Evolutionary conservation across 2,888 invertebrate genomes (phyloP), one percentile per base, ranked within the genome.

Genomic region (Dascillus cervinus): DNA sequence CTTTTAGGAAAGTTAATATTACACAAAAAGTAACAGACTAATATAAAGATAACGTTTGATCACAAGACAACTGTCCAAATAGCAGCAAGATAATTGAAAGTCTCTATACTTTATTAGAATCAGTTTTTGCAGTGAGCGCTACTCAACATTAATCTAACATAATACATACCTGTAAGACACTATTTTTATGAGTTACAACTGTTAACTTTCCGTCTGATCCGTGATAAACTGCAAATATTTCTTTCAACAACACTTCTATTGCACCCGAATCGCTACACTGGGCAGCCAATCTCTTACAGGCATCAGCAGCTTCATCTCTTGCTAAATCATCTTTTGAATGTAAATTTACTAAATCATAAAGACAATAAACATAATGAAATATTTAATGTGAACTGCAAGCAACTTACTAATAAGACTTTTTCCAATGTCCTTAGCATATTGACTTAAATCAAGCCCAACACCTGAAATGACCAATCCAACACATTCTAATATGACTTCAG

Each of bases 201-300:
- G 88, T 87, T 28, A 95, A 72, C 62, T 95, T 95, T 4, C 94
- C 94, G 61, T 89, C 82, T 3, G 87, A 80, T 8, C 94, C 94
- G 64, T 87, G 77, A 55, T 91, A 81, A 20, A 89, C 80, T 3
- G 75, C 79, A 65, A 94, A 90, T 29, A 81, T 67, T 39, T 77
- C 75, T 23, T 73, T 68, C 1, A 90, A 64, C 38, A 92, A 61
- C 34, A 72, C 73, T 44, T 77, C 75, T 14, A 92, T 70, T 0
- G 82, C 75, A 10, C 69, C 67, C 1, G 67, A 59, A 46, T 80
- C 75, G 11, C 75, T 75, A 57, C 86, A 84, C 59, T 87, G 83
- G 29, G 67, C 58, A 1, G 87, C 80, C 23, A 94, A 65, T 39
- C 74, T 70, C 48, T 73, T 73, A 34, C 86, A 75, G 4, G 87